Conservation (phyloP, 2,888 invertebrate genomes). For the Dryococelus australis region DNA sequence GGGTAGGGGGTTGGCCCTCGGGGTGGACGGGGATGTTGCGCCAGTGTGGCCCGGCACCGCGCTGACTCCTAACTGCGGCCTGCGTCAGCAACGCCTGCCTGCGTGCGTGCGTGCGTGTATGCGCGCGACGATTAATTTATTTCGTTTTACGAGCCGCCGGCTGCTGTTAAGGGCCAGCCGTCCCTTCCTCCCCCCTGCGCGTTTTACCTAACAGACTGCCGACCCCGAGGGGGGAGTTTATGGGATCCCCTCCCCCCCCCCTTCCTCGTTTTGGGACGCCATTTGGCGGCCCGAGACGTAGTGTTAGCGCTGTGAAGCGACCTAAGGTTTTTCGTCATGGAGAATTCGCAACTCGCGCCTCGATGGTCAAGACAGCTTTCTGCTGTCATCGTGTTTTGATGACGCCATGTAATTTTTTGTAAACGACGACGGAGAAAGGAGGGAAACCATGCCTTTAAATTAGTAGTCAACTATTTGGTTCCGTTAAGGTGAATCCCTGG, state of each 20-base stretch:
- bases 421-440: no score
- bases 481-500: no score
- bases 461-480: no score
- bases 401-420: no score
- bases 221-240: background rate
- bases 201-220: constrained; percentile 10
- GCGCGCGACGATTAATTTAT: constrained; percentile 26
- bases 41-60: constrained; percentile 9
- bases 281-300: constrained; percentile 9
- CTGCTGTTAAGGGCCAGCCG: background rate
- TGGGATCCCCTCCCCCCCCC: no score
- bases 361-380: no score
- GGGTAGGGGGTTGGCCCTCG: background rate
- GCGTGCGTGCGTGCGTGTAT: background rate
- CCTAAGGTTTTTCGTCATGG: background rate
- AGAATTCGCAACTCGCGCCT: background rate
- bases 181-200: constrained; percentile 13
- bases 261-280: background rate
- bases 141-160: constrained; percentile 25
- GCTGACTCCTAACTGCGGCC: constrained; percentile 17
- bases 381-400: no score
- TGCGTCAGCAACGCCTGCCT: constrained; percentile 13
- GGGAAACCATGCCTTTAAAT: no score
- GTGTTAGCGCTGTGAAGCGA: background rate
- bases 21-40: background rate